Percentiles rank a stretch among this genome's conserved stretches.
Conservation (phyloP, 2,888 invertebrate genomes). For the Elaeidobius kamerunicus region DNA sequence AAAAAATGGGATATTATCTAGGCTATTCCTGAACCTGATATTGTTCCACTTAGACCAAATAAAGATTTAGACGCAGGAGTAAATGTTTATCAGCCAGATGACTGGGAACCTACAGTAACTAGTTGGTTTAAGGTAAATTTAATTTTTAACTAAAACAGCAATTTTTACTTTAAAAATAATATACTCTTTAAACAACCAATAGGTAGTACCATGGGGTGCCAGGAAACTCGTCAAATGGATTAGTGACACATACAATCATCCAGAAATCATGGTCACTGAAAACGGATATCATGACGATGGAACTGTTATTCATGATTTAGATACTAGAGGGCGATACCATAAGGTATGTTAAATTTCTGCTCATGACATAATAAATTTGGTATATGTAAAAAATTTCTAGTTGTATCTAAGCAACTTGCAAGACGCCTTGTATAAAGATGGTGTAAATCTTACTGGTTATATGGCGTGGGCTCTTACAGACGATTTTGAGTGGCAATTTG, state of each 20-base stretch:
- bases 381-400: constrained; percentile 24
- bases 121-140: constrained; percentile 29
- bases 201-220: constrained; percentile 58
- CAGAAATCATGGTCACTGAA: constrained; percentile 55
- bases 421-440: constrained; percentile 32
- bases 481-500: constrained; percentile 36
- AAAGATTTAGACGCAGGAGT: constrained; percentile 20
- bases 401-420: constrained; percentile 30
- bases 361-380: background rate
- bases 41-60: constrained; percentile 10
- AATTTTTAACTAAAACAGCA: background rate
- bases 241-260: constrained; percentile 45
- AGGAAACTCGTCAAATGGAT: constrained; percentile 52
- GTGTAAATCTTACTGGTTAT: constrained; percentile 35
- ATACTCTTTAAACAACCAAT: no score
- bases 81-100: constrained; percentile 15
- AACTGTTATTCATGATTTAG: constrained; percentile 45
- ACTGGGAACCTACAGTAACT: constrained; percentile 29
- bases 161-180: no score
- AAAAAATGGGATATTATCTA: constrained; percentile 43
- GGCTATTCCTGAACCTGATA: constrained; percentile 20
- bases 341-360: constrained; percentile 14
- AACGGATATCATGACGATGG: constrained; percentile 54
- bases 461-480: constrained; percentile 36
- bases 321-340: constrained; percentile 48